Evolutionary conservation across 2,113 vertebrate species (phyloP).

Genomic region (Gopherus flavomarginatus): DNA sequence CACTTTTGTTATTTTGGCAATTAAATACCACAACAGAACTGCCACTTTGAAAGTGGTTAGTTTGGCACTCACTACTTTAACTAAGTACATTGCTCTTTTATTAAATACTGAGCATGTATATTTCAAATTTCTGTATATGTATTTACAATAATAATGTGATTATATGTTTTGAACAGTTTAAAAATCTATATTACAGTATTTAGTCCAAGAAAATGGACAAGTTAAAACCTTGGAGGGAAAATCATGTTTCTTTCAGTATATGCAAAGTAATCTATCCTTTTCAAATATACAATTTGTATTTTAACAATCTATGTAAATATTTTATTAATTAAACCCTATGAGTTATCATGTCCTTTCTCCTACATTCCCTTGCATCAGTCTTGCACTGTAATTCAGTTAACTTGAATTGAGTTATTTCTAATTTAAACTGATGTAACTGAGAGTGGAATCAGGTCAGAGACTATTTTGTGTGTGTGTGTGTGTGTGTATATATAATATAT

Average conservation of each 20-base stretch:
- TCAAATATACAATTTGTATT: not conserved
- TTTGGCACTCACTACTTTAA: not conserved
- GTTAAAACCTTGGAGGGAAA: not conserved
- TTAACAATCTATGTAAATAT: not conserved
- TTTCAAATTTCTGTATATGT: not conserved
- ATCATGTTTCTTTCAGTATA: not conserved
- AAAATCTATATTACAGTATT: not conserved
- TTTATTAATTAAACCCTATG: not conserved
- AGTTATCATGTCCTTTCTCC: not conserved
- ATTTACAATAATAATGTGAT: not conserved
- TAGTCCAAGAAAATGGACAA: not conserved
- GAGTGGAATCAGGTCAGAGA: not conserved
- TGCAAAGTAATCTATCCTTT: not conserved
- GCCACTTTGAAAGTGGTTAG: not conserved
- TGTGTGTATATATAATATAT: not conserved
- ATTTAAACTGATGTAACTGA: not conserved
- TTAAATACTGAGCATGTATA: not conserved
- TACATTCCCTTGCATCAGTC: not conserved
- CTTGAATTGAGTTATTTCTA: not conserved
- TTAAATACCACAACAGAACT: not conserved
- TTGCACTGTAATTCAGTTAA: not conserved
- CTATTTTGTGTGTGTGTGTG: not conserved
- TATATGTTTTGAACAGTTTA: not conserved
- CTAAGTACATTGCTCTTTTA: not conserved
- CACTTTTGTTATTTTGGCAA: not conserved